phyloP scores from a whole-genome alignment of 2,113 vertebrate species.

The Trogon melanurus region DNA sequence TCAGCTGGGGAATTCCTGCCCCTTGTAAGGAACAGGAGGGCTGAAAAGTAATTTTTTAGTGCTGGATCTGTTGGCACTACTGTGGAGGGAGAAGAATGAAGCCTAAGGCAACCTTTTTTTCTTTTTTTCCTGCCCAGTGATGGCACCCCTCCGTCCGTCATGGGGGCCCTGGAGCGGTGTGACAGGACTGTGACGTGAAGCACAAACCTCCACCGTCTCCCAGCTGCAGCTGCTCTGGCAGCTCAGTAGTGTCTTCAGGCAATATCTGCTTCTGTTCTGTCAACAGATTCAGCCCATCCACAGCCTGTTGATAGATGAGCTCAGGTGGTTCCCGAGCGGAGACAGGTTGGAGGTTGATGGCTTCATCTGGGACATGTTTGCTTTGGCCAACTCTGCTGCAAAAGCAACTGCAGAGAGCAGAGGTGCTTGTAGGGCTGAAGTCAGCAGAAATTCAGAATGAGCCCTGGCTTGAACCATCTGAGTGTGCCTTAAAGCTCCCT shows the following conservation, averaged over 20 bases:
- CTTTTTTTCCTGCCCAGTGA: neutral
- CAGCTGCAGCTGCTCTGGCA: neutral
- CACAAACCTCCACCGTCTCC: neutral
- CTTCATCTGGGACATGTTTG: neutral
- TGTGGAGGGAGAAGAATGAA: neutral
- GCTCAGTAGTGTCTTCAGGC: neutral
- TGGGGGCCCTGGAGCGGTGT: neutral
- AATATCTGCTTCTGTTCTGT: neutral
- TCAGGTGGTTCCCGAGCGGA: neutral
- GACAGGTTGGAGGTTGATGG: neutral
- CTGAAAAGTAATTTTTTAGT: neutral
- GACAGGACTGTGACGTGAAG: neutral
- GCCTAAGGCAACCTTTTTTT: neutral
- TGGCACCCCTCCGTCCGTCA: neutral
- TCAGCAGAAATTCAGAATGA: slow-evolving; percentile 17
- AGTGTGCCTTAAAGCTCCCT: neutral
- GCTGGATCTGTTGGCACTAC: neutral
- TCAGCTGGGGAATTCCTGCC: neutral
- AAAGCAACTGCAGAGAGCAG: slow-evolving; percentile 3
- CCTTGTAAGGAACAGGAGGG: neutral
- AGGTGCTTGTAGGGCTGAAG: neutral
- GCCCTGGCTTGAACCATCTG: slow-evolving; percentile 8
- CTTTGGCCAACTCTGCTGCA: slow-evolving; percentile 5
- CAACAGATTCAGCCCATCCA: slow-evolving; percentile 5
- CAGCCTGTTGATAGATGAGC: neutral